A percentile compares a stretch with the other conserved stretches of the same genome.
These are phyloP conservation scores for Numenius arquata DNA, from an alignment of 2,113 vertebrate genomes.

Conservation along the genomic window DNA sequence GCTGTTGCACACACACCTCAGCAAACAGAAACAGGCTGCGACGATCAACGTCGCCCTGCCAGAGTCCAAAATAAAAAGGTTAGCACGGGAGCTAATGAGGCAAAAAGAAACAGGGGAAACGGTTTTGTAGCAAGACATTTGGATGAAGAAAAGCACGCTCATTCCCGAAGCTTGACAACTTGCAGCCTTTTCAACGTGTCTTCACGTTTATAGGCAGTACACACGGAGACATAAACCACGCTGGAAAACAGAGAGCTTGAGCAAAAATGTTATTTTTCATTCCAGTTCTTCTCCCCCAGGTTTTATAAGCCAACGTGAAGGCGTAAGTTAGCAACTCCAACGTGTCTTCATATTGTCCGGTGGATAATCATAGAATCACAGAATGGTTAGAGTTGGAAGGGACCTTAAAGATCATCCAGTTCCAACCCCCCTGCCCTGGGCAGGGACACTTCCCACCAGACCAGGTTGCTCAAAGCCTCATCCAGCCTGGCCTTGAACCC, in stretches of 20 bases:
- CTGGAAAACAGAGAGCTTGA: not conserved
- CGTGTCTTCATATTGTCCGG: not conserved
- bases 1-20: fast-evolving
- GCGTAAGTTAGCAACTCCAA: not conserved
- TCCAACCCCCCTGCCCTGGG: no score
- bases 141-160: not conserved
- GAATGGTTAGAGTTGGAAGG: no score
- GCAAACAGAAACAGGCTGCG: not conserved
- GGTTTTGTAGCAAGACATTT: not conserved
- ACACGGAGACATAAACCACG: not conserved
- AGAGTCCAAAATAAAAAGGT: not conserved
- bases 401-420: no score
- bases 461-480: no score
- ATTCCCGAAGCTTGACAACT: not conserved
- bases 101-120: conserved; percentile 16
- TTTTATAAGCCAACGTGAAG: not conserved
- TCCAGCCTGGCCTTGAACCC: no score
- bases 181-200: not conserved
- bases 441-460: no score
- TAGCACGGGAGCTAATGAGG: conserved; percentile 24
- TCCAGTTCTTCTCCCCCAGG: not conserved
- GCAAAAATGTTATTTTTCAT: not conserved
- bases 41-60: not conserved
- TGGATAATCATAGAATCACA: no score
- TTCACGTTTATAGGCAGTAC: not conserved